Conservation (phyloP, 2,113 vertebrate species). For the Channa maculata region DNA sequence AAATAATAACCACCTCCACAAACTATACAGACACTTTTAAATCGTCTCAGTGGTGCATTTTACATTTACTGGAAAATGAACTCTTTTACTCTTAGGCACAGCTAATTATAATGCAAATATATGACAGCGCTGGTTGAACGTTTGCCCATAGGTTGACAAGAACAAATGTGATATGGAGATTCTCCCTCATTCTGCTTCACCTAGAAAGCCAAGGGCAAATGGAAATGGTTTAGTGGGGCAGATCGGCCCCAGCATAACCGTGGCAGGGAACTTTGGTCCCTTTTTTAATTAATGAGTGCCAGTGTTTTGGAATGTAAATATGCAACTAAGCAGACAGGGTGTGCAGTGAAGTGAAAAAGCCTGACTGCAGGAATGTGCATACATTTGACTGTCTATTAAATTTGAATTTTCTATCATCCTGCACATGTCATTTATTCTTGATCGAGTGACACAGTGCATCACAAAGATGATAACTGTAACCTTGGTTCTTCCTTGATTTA, state of each 20-base stretch:
- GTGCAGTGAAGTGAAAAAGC: conserved; percentile 55
- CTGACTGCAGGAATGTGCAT: conserved; percentile 49
- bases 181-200: conserved; percentile 64
- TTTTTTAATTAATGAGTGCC: conserved; percentile 76
- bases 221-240: conserved; percentile 74
- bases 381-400: conserved; percentile 53
- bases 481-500: conserved; percentile 15
- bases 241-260: conserved; percentile 62
- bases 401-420: conserved; percentile 24
- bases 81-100: conserved; percentile 50
- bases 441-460: conserved; percentile 37
- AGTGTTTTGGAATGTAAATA: conserved; percentile 70
- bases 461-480: conserved; percentile 15
- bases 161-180: conserved; percentile 79
- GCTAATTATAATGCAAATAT: conserved; percentile 81
- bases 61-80: conserved; percentile 43
- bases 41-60: conserved; percentile 45
- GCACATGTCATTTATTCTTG: conserved; percentile 17
- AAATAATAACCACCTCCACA: conserved; percentile 41
- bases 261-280: conserved; percentile 67
- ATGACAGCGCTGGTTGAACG: conserved; percentile 61
- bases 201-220: conserved; percentile 77
- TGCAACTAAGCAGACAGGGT: conserved; percentile 57
- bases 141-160: conserved; percentile 79
- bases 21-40: conserved; percentile 22